Evolutionary conservation across 2,888 invertebrate species (phyloP), one percentile per base, ranked within the genome.

Genomic region (Pinctada fucata): DNA sequence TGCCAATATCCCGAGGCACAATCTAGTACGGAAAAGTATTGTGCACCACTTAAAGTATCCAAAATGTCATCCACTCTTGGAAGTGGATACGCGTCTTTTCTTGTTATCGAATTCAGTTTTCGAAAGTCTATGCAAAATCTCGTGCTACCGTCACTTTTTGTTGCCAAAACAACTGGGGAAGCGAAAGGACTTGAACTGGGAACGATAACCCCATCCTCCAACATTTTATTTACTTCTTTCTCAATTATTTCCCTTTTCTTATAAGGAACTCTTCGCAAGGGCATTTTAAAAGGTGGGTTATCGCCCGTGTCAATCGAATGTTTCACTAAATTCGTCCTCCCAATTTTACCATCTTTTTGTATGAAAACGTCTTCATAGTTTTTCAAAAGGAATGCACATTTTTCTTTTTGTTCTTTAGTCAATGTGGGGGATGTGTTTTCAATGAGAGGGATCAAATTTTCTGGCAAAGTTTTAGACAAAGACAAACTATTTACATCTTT

Each of bases 191-290:
- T 77, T 10, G 52, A 2, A 74, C 79, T 76, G 6, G 73, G 76
- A 10, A 74, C 76, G 3, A 76, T 73, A 10, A 80, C n/a, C n/a
- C n/a, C n/a, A n/a, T n/a, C n/a, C n/a, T 76, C 65, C 50, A 79
- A 31, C 76, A 79, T 73, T 69, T 72, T 75, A 4, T 66, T 48
- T 51, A 80, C 47, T 72, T 77, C 72, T 4, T 68, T 48, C 10
- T 66, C 79, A 47, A 73, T 58, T 6, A 72, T 68, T 70, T 73
- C 48, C 51, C 48, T 79, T 64, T 79, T 72, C 47, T 67, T 48
- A 31, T 66, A 45, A 10, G 77, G 77, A 13, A 77, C 1, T 16
- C 66, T 71, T 50, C 79, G 16, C 47, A 75, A 76, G 13, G 79
- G 79, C 1, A 79, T 45, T 49, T 72, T 79, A 49, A 76, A 63